Conservation (phyloP, 2,888 invertebrate genomes). For the Zaprionus bogoriensis region DNA sequence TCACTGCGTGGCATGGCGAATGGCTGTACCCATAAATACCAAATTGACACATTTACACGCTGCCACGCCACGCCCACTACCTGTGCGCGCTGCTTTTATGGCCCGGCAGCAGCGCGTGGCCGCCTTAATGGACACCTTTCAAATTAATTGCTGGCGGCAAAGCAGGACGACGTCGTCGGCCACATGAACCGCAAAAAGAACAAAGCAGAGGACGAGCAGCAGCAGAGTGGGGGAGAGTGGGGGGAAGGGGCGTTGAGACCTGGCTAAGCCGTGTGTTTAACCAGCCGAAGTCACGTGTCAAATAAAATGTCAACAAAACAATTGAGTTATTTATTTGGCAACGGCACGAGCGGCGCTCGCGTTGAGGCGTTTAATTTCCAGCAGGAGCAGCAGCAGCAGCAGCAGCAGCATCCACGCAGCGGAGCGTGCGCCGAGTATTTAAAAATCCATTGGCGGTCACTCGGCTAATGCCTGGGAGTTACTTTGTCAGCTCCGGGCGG, state of each 20-base stretch:
- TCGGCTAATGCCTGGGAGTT: slow-evolving; percentile 71
- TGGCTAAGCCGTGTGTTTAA: slow-evolving; percentile 57
- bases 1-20: slow-evolving; percentile 46
- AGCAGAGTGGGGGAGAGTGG: neutral
- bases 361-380: slow-evolving; percentile 66
- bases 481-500: slow-evolving; percentile 65
- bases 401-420: neutral
- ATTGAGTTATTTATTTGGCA: slow-evolving; percentile 82
- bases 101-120: slow-evolving; percentile 49
- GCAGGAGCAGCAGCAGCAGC: slow-evolving; percentile 11
- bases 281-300: slow-evolving; percentile 81
- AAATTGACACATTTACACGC: slow-evolving; percentile 74
- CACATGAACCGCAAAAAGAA: slow-evolving; percentile 79
- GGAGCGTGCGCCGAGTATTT: slow-evolving; percentile 70
- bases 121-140: slow-evolving; percentile 77
- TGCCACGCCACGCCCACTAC: slow-evolving; percentile 12
- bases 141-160: slow-evolving; percentile 78
- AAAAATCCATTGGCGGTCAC: slow-evolving; percentile 78
- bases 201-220: slow-evolving; percentile 62
- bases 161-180: slow-evolving; percentile 48
- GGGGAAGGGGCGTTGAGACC: neutral
- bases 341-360: slow-evolving; percentile 39
- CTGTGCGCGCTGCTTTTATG: slow-evolving; percentile 42
- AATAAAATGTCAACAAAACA: slow-evolving; percentile 83
- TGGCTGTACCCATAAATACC: slow-evolving; percentile 64